phyloP scores from a whole-genome alignment of 2,797 vertebrate species.

The Aselliscus stoliczkanus region DNA sequence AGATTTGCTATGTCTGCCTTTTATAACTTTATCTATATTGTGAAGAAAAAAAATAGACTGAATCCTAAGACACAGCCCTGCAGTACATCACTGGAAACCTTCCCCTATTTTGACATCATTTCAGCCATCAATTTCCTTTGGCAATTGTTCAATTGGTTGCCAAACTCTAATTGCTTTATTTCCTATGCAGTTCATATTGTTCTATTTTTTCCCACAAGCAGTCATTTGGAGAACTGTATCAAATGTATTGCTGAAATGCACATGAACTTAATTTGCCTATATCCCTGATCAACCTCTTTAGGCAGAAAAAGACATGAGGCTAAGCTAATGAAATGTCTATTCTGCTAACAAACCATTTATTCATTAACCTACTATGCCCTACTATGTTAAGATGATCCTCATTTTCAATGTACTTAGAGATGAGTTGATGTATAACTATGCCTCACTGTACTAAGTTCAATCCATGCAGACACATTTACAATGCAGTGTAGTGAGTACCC shows the following conservation, averaged over 20 bases:
- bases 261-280: neutral
- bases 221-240: neutral
- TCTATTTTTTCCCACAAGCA: neutral
- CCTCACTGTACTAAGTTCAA: neutral
- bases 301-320: neutral
- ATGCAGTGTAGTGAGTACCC: neutral
- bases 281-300: neutral
- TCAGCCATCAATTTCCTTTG: neutral
- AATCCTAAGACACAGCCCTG: neutral
- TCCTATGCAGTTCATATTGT: neutral
- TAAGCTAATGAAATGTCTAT: constrained; percentile 10
- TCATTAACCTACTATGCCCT: neutral
- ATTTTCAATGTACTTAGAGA: neutral
- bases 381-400: neutral
- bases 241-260: neutral
- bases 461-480: neutral
- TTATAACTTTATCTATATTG: neutral
- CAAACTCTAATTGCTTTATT: neutral
- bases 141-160: neutral
- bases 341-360: neutral
- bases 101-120: neutral
- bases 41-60: neutral
- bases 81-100: neutral
- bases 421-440: neutral
- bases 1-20: neutral